A percentile compares a stretch with the other conserved stretches of the same genome.
These are phyloP conservation scores for Aporrectodea caliginosa DNA, from an alignment of 1,140 invertebrate species.

Conservation along the genomic window DNA sequence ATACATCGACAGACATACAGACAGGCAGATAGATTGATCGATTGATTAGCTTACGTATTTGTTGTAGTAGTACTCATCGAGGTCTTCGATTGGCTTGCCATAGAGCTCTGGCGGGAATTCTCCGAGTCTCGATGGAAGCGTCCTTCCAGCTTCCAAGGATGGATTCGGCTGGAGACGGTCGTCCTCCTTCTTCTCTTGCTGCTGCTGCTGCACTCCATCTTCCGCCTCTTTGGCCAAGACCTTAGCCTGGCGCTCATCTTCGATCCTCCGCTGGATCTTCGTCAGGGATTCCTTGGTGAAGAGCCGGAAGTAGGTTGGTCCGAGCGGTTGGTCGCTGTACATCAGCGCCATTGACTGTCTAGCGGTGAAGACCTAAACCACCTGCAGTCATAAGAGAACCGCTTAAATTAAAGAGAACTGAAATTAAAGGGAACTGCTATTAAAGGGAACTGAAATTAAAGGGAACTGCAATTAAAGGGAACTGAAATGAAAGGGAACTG, in stretches of 20 bases:
- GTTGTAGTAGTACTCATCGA: slow-evolving; percentile 53
- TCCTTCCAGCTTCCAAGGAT: slow-evolving; percentile 50
- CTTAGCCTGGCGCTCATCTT: slow-evolving; percentile 72
- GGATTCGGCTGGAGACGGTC: slow-evolving; percentile 45
- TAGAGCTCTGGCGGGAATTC: slow-evolving; percentile 45
- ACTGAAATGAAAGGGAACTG: background rate
- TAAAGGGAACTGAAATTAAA: background rate
- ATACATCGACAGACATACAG: too few species aligned
- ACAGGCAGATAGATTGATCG: too few species aligned
- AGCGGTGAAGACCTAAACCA: background rate
- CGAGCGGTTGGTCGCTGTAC: background rate
- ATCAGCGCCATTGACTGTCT: background rate
- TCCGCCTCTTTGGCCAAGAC: slow-evolving; percentile 84
- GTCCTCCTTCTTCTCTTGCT: slow-evolving; percentile 31
- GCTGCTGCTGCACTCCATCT: slow-evolving; percentile 60
- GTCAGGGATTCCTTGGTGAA: slow-evolving; percentile 93
- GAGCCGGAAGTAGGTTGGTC: slow-evolving; percentile 70
- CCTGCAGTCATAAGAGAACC: background rate
- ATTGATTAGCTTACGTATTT: slow-evolving; percentile 52
- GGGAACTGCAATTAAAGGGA: background rate
- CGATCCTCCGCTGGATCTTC: slow-evolving; percentile 86
- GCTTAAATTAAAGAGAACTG: background rate
- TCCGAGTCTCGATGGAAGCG: slow-evolving; percentile 47
- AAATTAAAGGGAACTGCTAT: background rate
- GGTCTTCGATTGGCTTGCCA: slow-evolving; percentile 51